A percentile compares a stretch with the other conserved stretches of the same genome.
phyloP scores from a whole-genome alignment of 2,797 vertebrate species.

The Enteromius mattozi region DNA sequence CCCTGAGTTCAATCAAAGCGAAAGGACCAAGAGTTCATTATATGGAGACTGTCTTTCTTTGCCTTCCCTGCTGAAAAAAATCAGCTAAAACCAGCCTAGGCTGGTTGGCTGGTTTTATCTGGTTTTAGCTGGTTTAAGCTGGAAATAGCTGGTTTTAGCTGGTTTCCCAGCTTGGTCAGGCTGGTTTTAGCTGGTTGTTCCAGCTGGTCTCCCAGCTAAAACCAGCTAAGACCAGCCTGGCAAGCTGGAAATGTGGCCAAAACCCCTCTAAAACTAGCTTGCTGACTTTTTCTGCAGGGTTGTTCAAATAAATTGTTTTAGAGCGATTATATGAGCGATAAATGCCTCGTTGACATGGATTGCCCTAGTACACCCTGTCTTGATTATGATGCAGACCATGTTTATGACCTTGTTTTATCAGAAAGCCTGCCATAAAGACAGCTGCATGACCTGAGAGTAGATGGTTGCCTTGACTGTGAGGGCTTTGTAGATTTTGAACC shows the following conservation, averaged over 20 bases:
- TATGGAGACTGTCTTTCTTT: neutral
- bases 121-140: too few species aligned
- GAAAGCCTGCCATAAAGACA: constrained; percentile 21
- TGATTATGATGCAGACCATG: constrained; percentile 27
- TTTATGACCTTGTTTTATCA: constrained; percentile 42
- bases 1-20: neutral
- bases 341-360: constrained; percentile 22
- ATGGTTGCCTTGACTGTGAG: neutral
- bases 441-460: neutral
- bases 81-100: too few species aligned
- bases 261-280: too few species aligned
- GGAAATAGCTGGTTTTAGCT: too few species aligned
- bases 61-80: neutral
- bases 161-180: too few species aligned
- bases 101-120: too few species aligned
- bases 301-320: neutral
- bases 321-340: constrained; percentile 38
- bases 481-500: constrained; percentile 1
- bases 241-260: too few species aligned
- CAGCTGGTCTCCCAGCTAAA: too few species aligned
- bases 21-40: neutral
- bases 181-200: too few species aligned
- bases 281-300: too few species aligned
- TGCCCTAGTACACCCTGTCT: neutral
- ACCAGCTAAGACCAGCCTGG: too few species aligned